Conservation (phyloP, 2,113 vertebrate genomes). For the Chelonoidis abingdonii region DNA sequence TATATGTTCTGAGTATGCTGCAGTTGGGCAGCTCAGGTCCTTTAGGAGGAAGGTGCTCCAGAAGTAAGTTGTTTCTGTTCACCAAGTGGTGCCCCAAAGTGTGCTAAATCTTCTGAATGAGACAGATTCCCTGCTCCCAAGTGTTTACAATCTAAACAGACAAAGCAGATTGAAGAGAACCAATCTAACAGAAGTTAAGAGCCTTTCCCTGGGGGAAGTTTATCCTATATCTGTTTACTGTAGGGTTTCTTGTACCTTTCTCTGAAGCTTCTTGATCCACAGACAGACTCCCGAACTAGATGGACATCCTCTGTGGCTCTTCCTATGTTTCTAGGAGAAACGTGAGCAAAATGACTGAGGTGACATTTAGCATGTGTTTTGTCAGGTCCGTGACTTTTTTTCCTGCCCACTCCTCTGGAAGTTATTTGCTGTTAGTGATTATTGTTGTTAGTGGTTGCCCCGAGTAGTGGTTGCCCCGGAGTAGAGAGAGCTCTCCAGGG, state of each 20-base stretch:
- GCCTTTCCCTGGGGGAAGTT: background rate
- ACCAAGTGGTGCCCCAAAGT: background rate
- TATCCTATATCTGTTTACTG: background rate
- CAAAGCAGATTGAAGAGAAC: background rate
- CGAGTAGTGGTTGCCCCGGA: background rate
- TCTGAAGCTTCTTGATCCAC: background rate
- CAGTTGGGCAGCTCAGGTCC: background rate
- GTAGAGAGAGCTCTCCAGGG: background rate
- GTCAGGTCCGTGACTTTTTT: background rate
- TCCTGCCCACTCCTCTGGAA: rapidly evolving
- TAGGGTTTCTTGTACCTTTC: background rate
- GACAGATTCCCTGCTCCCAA: background rate
- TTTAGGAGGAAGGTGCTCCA: background rate
- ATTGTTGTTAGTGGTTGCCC: background rate
- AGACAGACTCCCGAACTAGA: background rate
- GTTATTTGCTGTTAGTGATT: rapidly evolving
- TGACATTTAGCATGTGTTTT: rapidly evolving
- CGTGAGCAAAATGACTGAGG: background rate
- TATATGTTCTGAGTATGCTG: background rate
- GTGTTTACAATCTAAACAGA: background rate
- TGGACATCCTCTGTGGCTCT: background rate
- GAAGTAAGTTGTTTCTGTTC: background rate
- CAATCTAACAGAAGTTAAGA: background rate
- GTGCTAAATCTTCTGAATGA: background rate
- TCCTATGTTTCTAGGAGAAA: background rate